phyloP scores from a whole-genome alignment of 2,113 vertebrate species.

The Menidia beryllina region DNA sequence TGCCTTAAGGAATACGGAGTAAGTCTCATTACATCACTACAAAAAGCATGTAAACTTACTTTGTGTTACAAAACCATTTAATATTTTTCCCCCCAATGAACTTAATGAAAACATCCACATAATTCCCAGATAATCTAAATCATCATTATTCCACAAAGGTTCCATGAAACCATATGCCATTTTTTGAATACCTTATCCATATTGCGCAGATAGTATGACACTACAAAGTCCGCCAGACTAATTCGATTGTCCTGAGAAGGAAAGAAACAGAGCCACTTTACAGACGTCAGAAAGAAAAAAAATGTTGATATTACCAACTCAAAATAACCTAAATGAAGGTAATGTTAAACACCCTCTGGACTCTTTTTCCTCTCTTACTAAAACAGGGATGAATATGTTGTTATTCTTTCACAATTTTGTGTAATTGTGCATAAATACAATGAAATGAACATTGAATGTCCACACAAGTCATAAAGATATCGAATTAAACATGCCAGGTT shows the following conservation, averaged over 20 bases:
- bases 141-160: not conserved
- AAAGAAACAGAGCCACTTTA: not conserved
- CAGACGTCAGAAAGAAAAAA: not conserved
- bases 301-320: not conserved
- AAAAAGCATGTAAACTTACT: not conserved
- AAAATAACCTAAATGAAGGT: too few species aligned
- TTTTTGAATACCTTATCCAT: constrained; percentile 87
- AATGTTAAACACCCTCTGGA: too few species aligned
- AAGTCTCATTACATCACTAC: not conserved
- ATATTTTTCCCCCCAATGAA: not conserved
- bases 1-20: too few species aligned
- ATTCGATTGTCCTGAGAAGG: constrained; percentile 86
- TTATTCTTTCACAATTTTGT: not conserved
- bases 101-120: not conserved
- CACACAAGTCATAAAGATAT: too few species aligned
- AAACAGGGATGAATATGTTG: not conserved
- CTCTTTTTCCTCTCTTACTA: not conserved
- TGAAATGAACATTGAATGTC: too few species aligned
- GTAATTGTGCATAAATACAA: not conserved
- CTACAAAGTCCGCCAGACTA: constrained; percentile 93
- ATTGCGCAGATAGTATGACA: constrained; percentile 92
- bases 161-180: not conserved
- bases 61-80: too few species aligned
- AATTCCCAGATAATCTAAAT: not conserved
- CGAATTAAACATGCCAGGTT: too few species aligned